Base-by-base conservation (phyloP, 2,113 vertebrate genomes). In the Echinops telfairi region DNA sequence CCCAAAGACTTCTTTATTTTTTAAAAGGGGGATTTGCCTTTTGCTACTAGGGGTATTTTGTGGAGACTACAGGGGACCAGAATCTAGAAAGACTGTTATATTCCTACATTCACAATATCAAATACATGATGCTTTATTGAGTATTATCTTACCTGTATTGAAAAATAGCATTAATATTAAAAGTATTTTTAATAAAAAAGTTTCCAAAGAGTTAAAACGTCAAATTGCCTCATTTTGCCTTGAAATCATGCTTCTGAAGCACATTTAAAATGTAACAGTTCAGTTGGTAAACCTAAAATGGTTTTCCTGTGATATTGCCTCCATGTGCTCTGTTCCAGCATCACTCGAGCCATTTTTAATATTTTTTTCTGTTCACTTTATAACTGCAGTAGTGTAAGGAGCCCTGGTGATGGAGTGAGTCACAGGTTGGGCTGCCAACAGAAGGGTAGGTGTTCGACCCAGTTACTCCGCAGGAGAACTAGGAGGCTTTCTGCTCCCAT, bases 81-180 rank as follows among this genome's bases (percentile, higher is more conserved):
- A 57, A 92, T 89, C 94, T 53, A 94, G 81, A 93, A 93, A 93
- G 97, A 98, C 82, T 95, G 94, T 96, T 91, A 93, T 81, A 92
- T 96, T 97, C 92, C 94, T 96, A 88, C 97, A 84, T 94, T 96
- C 88, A 95, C 96, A 77, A 90, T 93, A 96, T 89, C 90, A 97
- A 86, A 68, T 88, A 96, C 2, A 23, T 64, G 85, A 92, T 97
- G 95, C 92, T 97, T 97, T 96, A 94, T 92, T 94, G 96, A 98
- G 97, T 98, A 98, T 98, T 98, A 98, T 96, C 97, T 97, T 84
- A 97, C 81, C 66, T 98, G 97, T 98, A 97, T 96, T 97, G 93
- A 86, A 95, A 97, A 97, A 97, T 97, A 98, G 93, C 95, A 93
- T 98, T 97, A 97, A 96, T 97, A 95, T 90, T 94, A 97, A 95